A percentile compares a stretch with the other conserved stretches of the same genome.
Evolutionary conservation across 2,113 vertebrate genomes (phyloP).

Genomic region (Platichthys stellatus): DNA sequence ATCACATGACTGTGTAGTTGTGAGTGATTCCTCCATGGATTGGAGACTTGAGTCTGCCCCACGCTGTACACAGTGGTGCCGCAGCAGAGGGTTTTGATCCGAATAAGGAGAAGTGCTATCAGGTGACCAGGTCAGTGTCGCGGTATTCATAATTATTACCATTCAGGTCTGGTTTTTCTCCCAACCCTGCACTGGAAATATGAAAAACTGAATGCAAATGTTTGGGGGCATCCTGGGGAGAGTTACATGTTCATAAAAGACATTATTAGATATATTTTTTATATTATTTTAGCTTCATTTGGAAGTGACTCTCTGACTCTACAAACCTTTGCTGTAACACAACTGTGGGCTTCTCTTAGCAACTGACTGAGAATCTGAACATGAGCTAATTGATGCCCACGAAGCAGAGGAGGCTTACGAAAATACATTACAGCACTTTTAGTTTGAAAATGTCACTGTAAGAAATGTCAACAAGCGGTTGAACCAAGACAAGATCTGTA

Average conservation of each 20-base stretch:
- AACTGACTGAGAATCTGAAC: background rate
- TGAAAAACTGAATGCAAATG: background rate
- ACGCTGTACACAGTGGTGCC: too few species aligned
- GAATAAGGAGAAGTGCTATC: too few species aligned
- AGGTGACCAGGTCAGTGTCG: too few species aligned
- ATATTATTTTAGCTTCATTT: too few species aligned
- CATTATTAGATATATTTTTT: background rate
- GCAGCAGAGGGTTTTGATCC: too few species aligned
- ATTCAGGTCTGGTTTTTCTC: too few species aligned
- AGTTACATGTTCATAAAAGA: background rate
- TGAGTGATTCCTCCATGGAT: background rate
- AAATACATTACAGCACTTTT: background rate
- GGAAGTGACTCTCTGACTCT: background rate
- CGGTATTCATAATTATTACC: too few species aligned
- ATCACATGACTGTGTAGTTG: background rate
- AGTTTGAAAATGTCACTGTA: background rate
- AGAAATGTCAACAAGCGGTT: background rate
- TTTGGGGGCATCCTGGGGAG: background rate
- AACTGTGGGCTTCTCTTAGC: background rate
- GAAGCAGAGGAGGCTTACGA: background rate
- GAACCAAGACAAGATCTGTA: background rate
- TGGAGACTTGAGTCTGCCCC: too few species aligned
- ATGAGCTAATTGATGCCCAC: background rate
- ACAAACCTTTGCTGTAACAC: background rate
- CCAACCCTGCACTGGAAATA: too few species aligned